These are phyloP conservation scores for Synanthedon myopaeformis DNA, from an alignment of 2,888 invertebrate species.

Conservation along the genomic window DNA sequence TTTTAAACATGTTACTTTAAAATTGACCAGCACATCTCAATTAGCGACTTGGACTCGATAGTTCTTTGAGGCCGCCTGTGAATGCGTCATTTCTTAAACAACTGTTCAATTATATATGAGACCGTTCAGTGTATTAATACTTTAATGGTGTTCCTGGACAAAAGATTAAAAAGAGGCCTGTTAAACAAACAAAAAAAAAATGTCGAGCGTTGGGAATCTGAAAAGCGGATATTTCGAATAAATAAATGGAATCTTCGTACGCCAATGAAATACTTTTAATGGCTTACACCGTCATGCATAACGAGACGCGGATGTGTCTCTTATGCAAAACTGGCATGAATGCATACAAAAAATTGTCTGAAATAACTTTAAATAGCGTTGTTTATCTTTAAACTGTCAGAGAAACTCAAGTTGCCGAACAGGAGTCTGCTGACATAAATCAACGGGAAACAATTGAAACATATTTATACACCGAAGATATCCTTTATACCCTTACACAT, in stretches of 20 bases:
- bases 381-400: background rate
- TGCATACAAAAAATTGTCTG: background rate
- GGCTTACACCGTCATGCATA: background rate
- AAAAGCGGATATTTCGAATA: background rate
- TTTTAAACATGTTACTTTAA: slow-evolving; percentile 35
- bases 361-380: background rate
- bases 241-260: background rate
- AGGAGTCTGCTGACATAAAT: background rate
- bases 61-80: background rate
- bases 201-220: too few species aligned
- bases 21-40: slow-evolving; percentile 45
- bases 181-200: too few species aligned
- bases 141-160: too few species aligned
- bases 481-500: background rate
- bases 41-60: slow-evolving; percentile 19
- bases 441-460: background rate
- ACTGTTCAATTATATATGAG: too few species aligned
- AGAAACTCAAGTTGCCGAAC: background rate
- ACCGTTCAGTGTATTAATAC: too few species aligned
- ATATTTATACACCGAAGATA: background rate
- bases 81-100: too few species aligned
- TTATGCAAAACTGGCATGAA: background rate
- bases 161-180: too few species aligned
- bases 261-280: background rate
- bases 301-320: background rate